phyloP scores from a whole-genome alignment of 2,888 invertebrate species.

The Agrochola litura region DNA sequence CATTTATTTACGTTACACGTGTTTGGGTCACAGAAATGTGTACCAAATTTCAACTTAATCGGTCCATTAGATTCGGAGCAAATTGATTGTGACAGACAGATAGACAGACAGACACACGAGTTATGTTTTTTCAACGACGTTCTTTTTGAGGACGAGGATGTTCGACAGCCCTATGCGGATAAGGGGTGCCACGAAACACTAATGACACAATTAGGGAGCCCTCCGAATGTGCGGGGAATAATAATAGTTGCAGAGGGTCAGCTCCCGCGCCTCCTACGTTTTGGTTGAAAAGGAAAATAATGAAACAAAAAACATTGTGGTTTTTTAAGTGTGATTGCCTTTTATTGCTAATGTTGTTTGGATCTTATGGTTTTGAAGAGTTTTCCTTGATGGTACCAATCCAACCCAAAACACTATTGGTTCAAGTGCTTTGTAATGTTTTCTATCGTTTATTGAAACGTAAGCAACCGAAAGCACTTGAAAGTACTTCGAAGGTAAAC shows the following conservation, averaged over 20 bases:
- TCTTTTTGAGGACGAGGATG: no score
- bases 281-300: neutral
- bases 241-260: conserved; percentile 36
- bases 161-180: conserved; percentile 29
- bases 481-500: neutral
- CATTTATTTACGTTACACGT: no score
- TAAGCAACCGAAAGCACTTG: neutral
- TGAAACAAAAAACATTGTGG: neutral
- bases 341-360: neutral
- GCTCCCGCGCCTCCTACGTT: conserved; percentile 2
- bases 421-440: neutral
- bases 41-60: no score
- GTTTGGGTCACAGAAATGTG: no score
- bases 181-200: conserved; percentile 26
- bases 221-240: conserved; percentile 42
- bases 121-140: no score
- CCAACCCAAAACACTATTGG: neutral
- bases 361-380: neutral
- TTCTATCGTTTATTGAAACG: neutral
- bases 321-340: neutral
- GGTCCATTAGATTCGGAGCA: no score
- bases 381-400: neutral
- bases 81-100: no score
- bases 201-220: conserved; percentile 62
- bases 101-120: no score